These are phyloP conservation scores for Ageneiosus marmoratus DNA, from an alignment of 2,113 vertebrate species.

Conservation along the genomic window DNA sequence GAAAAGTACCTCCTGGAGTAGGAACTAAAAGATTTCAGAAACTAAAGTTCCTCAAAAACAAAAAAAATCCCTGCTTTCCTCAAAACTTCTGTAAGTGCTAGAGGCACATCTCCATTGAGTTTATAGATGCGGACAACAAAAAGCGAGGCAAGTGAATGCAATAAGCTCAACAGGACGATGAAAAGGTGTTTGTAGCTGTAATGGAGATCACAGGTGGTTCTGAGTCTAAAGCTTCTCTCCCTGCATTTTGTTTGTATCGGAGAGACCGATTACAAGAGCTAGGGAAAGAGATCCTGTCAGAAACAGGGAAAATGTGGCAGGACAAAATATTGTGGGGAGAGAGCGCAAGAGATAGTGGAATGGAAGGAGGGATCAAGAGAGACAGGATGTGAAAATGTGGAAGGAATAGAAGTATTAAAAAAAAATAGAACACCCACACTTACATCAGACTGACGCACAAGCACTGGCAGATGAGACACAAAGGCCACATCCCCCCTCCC, in stretches of 20 bases:
- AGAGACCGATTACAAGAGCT: not conserved
- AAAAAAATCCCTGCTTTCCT: not conserved
- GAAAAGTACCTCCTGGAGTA: not conserved
- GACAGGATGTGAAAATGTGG: conserved; percentile 33
- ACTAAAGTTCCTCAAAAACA: not conserved
- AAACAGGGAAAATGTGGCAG: conserved; percentile 12
- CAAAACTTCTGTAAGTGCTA: not conserved
- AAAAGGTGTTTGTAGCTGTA: not conserved
- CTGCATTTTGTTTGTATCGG: not conserved
- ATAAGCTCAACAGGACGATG: not conserved
- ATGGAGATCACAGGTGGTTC: not conserved
- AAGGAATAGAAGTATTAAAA: not conserved
- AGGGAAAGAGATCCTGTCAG: not conserved
- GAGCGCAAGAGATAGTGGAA: not conserved
- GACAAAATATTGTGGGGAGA: conserved; percentile 1
- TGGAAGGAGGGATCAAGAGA: conserved; percentile 14
- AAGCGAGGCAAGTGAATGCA: not conserved
- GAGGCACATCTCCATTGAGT: not conserved
- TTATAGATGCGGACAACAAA: conserved; percentile 1
- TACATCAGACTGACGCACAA: conserved; percentile 77
- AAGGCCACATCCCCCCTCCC: conserved; percentile 61
- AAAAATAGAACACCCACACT: conserved; percentile 57
- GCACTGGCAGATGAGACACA: conserved; percentile 71
- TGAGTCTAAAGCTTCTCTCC: not conserved
- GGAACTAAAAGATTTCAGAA: not conserved